Conservation (phyloP, 2,113 vertebrate genomes). For the Xiphias gladius region DNA sequence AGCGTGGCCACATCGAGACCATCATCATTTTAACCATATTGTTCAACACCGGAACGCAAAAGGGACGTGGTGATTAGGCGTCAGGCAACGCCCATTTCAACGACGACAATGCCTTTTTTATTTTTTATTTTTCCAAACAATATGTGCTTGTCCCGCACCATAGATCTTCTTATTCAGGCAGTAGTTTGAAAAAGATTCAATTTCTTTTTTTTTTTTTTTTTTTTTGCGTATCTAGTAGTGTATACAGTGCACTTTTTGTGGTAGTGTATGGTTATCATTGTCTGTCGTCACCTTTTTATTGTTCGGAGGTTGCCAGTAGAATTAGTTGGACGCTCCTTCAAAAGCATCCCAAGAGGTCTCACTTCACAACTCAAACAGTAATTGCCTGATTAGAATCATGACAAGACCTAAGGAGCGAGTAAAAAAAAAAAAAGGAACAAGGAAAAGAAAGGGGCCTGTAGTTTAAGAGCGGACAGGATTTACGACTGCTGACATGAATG, state of each 20-base stretch:
- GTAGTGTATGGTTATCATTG: not conserved
- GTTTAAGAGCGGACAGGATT: not conserved
- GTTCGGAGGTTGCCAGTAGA: not conserved
- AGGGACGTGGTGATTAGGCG: conserved; percentile 47
- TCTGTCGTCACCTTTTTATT: not conserved
- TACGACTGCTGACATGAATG: not conserved
- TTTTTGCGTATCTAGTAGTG: not conserved
- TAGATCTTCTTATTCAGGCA: not conserved
- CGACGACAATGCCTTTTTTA: conserved; percentile 15
- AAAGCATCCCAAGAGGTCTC: not conserved
- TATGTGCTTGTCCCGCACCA: not conserved
- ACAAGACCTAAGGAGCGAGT: not conserved
- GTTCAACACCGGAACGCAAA: no score
- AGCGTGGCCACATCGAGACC: not conserved
- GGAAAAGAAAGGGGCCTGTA: not conserved
- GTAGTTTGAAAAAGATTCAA: not conserved
- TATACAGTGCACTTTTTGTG: not conserved
- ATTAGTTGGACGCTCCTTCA: not conserved
- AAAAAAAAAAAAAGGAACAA: not conserved
- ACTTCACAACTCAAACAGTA: not conserved
- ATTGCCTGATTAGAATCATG: not conserved
- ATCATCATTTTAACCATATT: conserved; percentile 5
- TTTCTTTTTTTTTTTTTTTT: not conserved
- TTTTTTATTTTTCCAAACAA: not conserved
- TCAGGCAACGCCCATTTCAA: conserved; percentile 57